Percentiles rank a stretch among this genome's conserved stretches.
Conservation (phyloP, 2,113 vertebrate species). For the Toxotes jaculatrix region DNA sequence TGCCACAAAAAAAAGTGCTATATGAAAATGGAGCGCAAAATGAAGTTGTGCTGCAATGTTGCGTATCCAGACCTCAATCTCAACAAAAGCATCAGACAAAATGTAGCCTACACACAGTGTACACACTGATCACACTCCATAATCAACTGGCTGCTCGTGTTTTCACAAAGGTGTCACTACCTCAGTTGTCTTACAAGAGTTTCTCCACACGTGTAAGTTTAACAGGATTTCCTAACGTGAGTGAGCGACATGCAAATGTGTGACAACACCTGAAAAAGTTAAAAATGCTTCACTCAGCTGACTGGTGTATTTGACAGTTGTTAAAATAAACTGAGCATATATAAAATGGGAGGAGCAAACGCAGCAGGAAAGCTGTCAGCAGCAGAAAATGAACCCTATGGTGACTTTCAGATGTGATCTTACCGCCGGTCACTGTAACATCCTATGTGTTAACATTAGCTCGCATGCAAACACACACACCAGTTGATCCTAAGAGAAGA, state of each 20-base stretch:
- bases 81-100: background rate
- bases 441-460: background rate
- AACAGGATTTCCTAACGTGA: background rate
- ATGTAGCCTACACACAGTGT: background rate
- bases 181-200: background rate
- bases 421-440: background rate
- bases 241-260: background rate
- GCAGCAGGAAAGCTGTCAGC: background rate
- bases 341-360: background rate
- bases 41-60: background rate
- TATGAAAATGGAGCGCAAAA: background rate
- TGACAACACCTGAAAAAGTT: background rate
- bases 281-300: background rate
- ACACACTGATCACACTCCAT: background rate
- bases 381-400: background rate
- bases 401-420: constrained; percentile 1
- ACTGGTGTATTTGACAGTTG: background rate
- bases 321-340: background rate
- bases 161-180: constrained; percentile 6
- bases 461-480: constrained; percentile 10
- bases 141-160: background rate
- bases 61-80: background rate
- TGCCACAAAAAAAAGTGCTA: background rate
- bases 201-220: background rate
- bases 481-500: background rate